Conservation (phyloP, 2,888 invertebrate species). For the Euphydryas editha region DNA sequence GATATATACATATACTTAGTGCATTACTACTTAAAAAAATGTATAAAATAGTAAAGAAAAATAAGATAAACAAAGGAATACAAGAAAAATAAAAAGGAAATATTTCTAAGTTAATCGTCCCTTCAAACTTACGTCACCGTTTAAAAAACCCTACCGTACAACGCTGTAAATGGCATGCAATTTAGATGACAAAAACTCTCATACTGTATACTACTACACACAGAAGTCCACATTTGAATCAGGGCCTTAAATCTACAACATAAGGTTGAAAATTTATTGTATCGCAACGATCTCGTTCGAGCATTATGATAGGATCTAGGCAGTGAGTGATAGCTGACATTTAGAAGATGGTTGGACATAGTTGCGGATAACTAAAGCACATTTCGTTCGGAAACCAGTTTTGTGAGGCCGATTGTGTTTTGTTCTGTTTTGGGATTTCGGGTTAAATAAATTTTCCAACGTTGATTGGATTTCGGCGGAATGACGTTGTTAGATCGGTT, state of each 20-base stretch:
- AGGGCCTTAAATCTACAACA: background rate
- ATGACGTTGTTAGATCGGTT: constrained; percentile 28
- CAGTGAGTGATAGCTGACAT: constrained; percentile 53
- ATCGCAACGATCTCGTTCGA: constrained; percentile 27
- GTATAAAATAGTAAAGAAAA: background rate
- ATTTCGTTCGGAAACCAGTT: constrained; percentile 36
- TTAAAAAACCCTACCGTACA: constrained; percentile 37
- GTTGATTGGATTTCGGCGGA: constrained; percentile 36
- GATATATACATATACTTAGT: too few relatives aligned
- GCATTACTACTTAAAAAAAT: background rate
- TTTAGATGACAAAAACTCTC: constrained; percentile 43
- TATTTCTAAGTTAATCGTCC: constrained; percentile 21
- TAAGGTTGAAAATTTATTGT: constrained; percentile 21
- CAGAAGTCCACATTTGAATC: constrained; percentile 12
- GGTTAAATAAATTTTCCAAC: constrained; percentile 34
- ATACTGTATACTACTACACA: constrained; percentile 33
- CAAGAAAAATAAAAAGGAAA: constrained; percentile 2
- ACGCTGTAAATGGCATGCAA: constrained; percentile 40
- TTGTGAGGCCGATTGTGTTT: constrained; percentile 29
- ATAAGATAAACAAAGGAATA: background rate
- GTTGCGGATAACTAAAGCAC: constrained; percentile 49
- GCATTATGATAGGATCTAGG: constrained; percentile 43
- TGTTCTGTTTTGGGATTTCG: constrained; percentile 29
- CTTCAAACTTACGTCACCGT: constrained; percentile 14
- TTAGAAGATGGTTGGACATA: constrained; percentile 46